Conservation (phyloP, 2,888 invertebrate species). For the Zaprionus bogoriensis region DNA sequence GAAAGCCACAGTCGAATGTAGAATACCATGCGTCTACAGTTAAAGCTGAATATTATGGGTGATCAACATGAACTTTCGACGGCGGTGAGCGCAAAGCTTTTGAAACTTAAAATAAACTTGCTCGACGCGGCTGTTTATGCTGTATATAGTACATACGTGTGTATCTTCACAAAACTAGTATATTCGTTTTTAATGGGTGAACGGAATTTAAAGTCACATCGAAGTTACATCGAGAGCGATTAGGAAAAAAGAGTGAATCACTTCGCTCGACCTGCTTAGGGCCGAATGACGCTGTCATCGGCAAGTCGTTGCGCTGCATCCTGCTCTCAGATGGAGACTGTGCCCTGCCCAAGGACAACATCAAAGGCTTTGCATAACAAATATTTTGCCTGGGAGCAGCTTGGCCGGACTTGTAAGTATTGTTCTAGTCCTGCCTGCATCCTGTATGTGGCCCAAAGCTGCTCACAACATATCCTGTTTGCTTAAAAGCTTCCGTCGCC, state of each 20-base stretch:
- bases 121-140: too few species aligned
- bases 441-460: slow-evolving; percentile 52
- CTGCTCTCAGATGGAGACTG: slow-evolving; percentile 41
- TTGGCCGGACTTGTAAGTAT: slow-evolving; percentile 50
- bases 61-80: too few species aligned
- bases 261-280: slow-evolving; percentile 25
- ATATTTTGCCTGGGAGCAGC: slow-evolving; percentile 49
- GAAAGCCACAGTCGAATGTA: too few species aligned
- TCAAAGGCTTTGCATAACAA: slow-evolving; percentile 76
- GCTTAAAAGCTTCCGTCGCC: slow-evolving; percentile 70
- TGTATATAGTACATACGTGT: too few species aligned
- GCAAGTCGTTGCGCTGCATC: slow-evolving; percentile 49
- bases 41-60: too few species aligned
- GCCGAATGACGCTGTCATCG: slow-evolving; percentile 48
- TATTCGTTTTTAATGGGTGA: slow-evolving; percentile 67
- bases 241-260: background rate
- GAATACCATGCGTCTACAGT: too few species aligned
- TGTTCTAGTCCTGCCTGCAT: slow-evolving; percentile 39
- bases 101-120: too few species aligned
- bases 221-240: too few species aligned
- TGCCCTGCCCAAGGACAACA: slow-evolving; percentile 65
- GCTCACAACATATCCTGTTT: slow-evolving; percentile 75
- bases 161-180: too few species aligned
- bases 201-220: too few species aligned
- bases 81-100: too few species aligned